A percentile compares a stretch with the other conserved stretches of the same genome.
Evolutionary conservation across 1,140 invertebrate genomes (phyloP).

Genomic region (Drosophila eugracilis): DNA sequence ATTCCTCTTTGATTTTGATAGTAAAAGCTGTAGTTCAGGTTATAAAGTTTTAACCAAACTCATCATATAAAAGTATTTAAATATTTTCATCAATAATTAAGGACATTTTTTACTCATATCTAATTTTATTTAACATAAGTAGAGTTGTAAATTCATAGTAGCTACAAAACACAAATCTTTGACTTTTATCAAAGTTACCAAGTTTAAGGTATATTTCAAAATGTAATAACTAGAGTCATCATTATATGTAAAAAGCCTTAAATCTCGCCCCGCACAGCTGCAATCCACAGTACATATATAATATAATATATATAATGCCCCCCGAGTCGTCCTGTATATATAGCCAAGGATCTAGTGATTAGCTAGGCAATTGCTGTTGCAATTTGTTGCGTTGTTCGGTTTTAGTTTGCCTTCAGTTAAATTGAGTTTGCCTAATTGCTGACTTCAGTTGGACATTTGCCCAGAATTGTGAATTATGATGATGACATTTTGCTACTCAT

Average conservation of each 20-base stretch:
- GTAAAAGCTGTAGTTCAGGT: too few relatives aligned
- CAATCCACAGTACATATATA: conserved; percentile 8
- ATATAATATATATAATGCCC: too few relatives aligned
- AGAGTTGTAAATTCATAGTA: neutral
- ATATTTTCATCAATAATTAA: neutral
- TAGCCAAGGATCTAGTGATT: conserved; percentile 12
- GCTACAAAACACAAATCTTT: neutral
- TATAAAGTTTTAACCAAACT: too few relatives aligned
- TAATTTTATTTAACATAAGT: neutral
- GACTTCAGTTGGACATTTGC: conserved; percentile 43
- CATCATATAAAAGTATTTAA: too few relatives aligned
- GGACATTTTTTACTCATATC: neutral
- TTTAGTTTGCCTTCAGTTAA: conserved; percentile 38
- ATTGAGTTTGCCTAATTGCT: conserved; percentile 50
- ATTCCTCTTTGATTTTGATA: too few relatives aligned
- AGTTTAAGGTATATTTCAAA: too few relatives aligned
- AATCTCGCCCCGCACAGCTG: conserved; percentile 13
- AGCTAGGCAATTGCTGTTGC: conserved; percentile 43
- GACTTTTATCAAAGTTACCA: too few relatives aligned
- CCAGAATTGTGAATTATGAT: conserved; percentile 44
- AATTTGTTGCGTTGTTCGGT: conserved; percentile 47
- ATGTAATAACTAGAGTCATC: too few relatives aligned
- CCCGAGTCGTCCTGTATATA: conserved; percentile 13
- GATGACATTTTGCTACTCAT: conserved; percentile 51
- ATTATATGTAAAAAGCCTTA: neutral